Percentiles rank a stretch among this genome's conserved stretches.
phyloP scores from a whole-genome alignment of 2,888 invertebrate genomes.

The Volucella inanis region DNA sequence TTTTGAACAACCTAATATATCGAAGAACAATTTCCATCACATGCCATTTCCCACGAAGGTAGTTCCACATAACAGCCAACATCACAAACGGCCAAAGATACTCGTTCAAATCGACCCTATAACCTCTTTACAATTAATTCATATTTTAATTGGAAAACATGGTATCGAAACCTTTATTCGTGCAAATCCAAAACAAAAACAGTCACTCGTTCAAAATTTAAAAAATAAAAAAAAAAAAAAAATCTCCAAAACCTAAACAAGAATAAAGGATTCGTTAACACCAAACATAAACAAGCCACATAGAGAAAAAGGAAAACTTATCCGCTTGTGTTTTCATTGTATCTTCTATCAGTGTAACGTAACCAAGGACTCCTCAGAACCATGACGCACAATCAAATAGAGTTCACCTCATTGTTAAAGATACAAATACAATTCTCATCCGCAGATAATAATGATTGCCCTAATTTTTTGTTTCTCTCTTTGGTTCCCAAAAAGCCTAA shows the following conservation, averaged over 20 bases:
- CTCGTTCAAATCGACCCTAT: too few species aligned
- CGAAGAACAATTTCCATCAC: too few species aligned
- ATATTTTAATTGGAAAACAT: slow-evolving; percentile 52
- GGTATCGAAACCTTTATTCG: slow-evolving; percentile 30
- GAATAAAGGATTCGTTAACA: slow-evolving; percentile 62
- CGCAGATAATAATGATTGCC: slow-evolving; percentile 49
- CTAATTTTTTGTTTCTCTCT: slow-evolving; percentile 35
- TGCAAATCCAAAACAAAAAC: slow-evolving; percentile 70
- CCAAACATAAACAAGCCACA: slow-evolving; percentile 68
- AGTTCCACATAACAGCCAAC: too few species aligned
- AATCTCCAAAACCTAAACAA: slow-evolving; percentile 8
- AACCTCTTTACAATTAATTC: slow-evolving; percentile 22
- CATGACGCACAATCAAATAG: slow-evolving; percentile 61
- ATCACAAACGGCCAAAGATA: too few species aligned
- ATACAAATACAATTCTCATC: slow-evolving; percentile 32
- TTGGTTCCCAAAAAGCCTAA: not conserved
- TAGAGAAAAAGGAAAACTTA: slow-evolving; percentile 36
- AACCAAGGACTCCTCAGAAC: slow-evolving; percentile 58
- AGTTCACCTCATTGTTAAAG: slow-evolving; percentile 17
- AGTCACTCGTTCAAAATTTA: slow-evolving; percentile 12
- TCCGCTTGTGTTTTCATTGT: slow-evolving; percentile 67
- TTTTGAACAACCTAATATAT: too few species aligned
- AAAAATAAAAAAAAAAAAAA: slow-evolving; percentile 8
- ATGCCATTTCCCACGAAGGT: too few species aligned
- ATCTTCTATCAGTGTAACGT: slow-evolving; percentile 61